phyloP scores from a whole-genome alignment of 2,888 invertebrate species.

The Meteorus cinctellus region DNA sequence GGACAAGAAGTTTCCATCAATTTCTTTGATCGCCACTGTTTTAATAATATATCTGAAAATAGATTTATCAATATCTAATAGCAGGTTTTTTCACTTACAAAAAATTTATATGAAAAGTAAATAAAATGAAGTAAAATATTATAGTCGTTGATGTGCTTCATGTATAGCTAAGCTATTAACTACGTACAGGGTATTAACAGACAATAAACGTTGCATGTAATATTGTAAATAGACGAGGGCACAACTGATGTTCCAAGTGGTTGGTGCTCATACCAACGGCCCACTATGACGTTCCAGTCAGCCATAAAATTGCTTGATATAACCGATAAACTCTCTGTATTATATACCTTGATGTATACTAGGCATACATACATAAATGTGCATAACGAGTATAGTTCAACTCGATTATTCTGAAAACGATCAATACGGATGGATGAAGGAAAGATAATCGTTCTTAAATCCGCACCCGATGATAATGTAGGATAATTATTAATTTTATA shows the following conservation, averaged over 20 bases:
- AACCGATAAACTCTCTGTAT: constrained; percentile 18
- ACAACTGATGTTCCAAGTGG: constrained; percentile 47
- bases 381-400: neutral
- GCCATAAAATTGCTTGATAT: constrained; percentile 50
- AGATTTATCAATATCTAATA: neutral
- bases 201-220: constrained; percentile 18
- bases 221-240: constrained; percentile 23
- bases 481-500: no score
- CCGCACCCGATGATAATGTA: no score
- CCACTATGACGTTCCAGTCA: constrained; percentile 46
- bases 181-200: neutral
- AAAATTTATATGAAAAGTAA: neutral
- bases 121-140: neutral
- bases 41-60: neutral
- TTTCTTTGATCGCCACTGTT: neutral
- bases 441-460: neutral
- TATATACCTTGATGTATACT: neutral
- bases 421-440: neutral
- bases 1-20: neutral
- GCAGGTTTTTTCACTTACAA: neutral
- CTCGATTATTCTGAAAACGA: neutral
- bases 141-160: neutral
- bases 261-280: constrained; percentile 44
- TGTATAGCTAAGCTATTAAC: neutral
- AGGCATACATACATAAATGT: no score